Evolutionary conservation across 1,140 invertebrate genomes (phyloP), one percentile per base, ranked within the genome.

Genomic region (Drosophila gunungcola): DNA sequence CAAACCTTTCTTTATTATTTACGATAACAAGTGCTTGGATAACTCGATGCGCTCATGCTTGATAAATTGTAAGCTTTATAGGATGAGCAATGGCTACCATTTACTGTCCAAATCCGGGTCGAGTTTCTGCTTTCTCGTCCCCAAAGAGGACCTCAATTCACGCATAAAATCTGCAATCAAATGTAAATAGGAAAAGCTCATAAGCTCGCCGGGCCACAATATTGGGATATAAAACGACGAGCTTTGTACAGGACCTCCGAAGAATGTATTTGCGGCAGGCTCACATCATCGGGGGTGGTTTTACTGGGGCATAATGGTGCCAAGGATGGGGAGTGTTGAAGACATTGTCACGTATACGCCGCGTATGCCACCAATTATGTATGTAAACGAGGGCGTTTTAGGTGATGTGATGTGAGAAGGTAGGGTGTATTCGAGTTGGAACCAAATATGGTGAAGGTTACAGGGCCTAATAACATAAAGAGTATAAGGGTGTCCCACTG

Each of bases 81-180:
- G 49, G 49, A 70, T 68, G 67, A 70, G 67, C 64, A 56, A 70
- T 70, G 65, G 64, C 67, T 56, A 52, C 25, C 63, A 69, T 48
- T 70, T 69, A 64, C 63, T 70, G 63, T 16, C 63, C 34, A 55
- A 67, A 55, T 55, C 62, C 63, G 29, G 27, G 36, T n/a, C 25
- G 57, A 34, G 5, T 29, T 62, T n/a, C 58, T 12, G 5, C 16
- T 21, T 3, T 10, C 34, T 1, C 25, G 4, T 12, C 13, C 42
- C 42, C 32, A n/a, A 45, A 55, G 60, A 27, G 51, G 60, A 57
- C 69, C 74, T 43, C 67, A 68, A 76, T 61, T 80, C 64, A 77
- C 61, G 73, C 81, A 78, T 78, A 67, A 85, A 85, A 73, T 85
- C 73, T 70, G 81, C 81, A 85, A 85, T 85, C 77, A 85, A 85